Evolutionary conservation across 2,888 invertebrate species (phyloP).

Genomic region (Tachina grossa): DNA sequence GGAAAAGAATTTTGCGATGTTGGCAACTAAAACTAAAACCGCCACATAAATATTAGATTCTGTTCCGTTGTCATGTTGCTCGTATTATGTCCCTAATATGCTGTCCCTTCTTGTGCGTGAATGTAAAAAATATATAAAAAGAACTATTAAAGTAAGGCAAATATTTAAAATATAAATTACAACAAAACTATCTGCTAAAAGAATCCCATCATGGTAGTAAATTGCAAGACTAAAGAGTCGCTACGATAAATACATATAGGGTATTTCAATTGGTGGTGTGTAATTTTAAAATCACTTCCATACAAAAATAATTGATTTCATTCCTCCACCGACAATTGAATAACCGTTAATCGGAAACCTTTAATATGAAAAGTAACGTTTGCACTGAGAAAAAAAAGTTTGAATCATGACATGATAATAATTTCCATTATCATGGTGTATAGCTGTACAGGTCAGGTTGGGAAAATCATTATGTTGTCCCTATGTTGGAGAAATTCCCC

Average conservation of each 20-base stretch:
- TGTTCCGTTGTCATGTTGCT: conserved; percentile 29
- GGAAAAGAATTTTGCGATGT: conserved; percentile 33
- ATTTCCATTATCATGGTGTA: no score
- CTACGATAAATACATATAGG: conserved; percentile 3
- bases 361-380: no score
- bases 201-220: conserved; percentile 55
- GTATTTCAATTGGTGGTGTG: background rate
- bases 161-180: conserved; percentile 56
- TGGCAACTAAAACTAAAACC: conserved; percentile 52
- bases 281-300: background rate
- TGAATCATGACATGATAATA: no score
- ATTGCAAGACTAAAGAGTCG: conserved; percentile 47
- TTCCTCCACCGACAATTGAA: no score
- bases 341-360: no score
- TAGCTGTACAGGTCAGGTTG: no score
- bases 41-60: conserved; percentile 54
- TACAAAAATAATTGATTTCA: no score
- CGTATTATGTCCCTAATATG: conserved; percentile 12
- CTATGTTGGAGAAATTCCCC: no score
- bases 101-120: conserved; percentile 11
- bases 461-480: no score
- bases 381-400: no score
- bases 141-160: conserved; percentile 36
- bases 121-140: conserved; percentile 1
- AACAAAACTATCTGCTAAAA: conserved; percentile 41